phyloP scores from a whole-genome alignment of 2,113 vertebrate genomes.

The Candoia aspera region DNA sequence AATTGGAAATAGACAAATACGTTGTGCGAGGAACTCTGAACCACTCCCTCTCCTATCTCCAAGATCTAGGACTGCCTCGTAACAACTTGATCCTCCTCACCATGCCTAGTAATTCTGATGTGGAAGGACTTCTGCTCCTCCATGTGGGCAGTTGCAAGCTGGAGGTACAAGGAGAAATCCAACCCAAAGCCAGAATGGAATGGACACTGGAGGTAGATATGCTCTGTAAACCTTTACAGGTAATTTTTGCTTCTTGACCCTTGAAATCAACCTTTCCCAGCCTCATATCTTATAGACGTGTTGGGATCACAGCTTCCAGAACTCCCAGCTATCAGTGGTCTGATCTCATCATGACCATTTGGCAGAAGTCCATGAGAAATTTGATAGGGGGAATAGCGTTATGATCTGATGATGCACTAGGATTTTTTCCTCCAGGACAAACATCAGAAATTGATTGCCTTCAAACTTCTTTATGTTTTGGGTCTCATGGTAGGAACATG shows the following conservation, averaged over 20 bases:
- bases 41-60: slow-evolving; percentile 72
- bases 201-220: slow-evolving; percentile 74
- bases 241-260: slow-evolving; percentile 9
- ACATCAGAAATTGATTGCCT: background rate
- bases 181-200: slow-evolving; percentile 43
- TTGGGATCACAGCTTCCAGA: background rate
- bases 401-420: background rate
- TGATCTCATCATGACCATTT: background rate
- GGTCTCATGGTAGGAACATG: slow-evolving; percentile 44
- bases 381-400: background rate
- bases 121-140: slow-evolving; percentile 66
- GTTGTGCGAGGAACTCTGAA: slow-evolving; percentile 67
- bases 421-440: background rate
- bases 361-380: background rate
- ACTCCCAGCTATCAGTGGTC: background rate
- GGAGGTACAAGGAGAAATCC: slow-evolving; percentile 60
- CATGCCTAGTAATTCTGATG: slow-evolving; percentile 44
- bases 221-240: slow-evolving; percentile 70
- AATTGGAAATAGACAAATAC: slow-evolving; percentile 60
- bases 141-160: slow-evolving; percentile 74
- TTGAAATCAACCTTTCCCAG: background rate
- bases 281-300: no score
- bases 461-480: background rate
- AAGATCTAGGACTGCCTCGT: slow-evolving; percentile 69
- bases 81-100: slow-evolving; percentile 61